Conservation (phyloP, 2,797 vertebrate species). For the Lepilemur septentrionalis region DNA sequence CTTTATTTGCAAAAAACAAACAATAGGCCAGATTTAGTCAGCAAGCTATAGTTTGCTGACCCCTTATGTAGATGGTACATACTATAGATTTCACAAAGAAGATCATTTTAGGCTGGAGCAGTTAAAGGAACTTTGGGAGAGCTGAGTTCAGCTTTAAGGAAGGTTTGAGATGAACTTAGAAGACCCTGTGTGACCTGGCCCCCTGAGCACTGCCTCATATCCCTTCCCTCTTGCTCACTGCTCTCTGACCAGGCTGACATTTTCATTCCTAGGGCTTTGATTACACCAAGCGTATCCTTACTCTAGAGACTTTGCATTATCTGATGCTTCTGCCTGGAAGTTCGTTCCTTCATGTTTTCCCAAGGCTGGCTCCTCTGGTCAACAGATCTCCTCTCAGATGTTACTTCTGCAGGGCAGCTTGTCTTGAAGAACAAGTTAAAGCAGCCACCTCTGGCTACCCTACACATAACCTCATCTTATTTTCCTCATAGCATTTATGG, state of each 20-base stretch:
- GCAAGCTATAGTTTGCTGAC: neutral
- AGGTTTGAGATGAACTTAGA: neutral
- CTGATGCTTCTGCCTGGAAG: neutral
- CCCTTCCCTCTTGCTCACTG: neutral
- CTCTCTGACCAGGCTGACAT: neutral
- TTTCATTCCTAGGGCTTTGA: neutral
- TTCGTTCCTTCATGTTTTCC: neutral
- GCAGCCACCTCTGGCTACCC: neutral
- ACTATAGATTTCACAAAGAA: neutral
- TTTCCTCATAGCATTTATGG: neutral
- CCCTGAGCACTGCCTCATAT: neutral
- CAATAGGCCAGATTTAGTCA: neutral
- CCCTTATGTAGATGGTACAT: neutral
- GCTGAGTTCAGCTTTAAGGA: neutral
- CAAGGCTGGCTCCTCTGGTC: neutral
- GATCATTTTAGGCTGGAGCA: neutral
- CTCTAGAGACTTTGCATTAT: neutral
- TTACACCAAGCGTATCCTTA: neutral
- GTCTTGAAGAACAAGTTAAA: neutral
- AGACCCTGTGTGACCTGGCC: neutral
- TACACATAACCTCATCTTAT: neutral
- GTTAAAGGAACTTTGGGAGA: neutral
- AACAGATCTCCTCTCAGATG: neutral
- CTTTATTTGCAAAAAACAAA: conserved; percentile 6
- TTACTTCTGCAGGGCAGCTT: neutral